Base-by-base conservation (phyloP, 2,888 invertebrate species). In the Drosophila peninsularis region DNA sequence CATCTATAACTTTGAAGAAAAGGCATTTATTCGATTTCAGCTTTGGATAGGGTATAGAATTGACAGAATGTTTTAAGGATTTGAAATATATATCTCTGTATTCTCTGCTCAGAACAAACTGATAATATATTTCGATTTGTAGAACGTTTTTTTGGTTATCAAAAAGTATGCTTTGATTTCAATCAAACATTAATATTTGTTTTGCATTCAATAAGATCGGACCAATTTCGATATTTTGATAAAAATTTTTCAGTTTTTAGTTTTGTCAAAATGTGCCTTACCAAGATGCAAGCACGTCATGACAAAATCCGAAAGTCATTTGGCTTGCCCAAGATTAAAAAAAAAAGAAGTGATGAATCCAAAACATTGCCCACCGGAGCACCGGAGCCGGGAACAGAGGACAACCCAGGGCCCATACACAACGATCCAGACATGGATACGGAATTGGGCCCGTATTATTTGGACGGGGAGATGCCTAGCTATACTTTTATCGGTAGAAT, bases 391-490 rank as follows among this genome's bases (percentile, higher is more conserved):
- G n/a, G n/a, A 24, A 2, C 24, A 24, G 24, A 24, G 2, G 24
- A 24, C 2, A 24, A 4, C 24, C 3, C 2, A 2, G 30, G 24
- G 4, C 47, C 47, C 10, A 27, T 27, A 45, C 45, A 45, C 5
- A 5, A 9, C 5, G 45, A 45, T 32, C 30, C 47, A 32, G 47
- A 49, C 19, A 11, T 49, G 13, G 47, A 49, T 0, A 19, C 27
- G 3, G 47, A 49, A 7, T 0, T 49, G 19, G 30, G 30, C 19
- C 47, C 47, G 7, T 7, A 32, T n/a, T 32, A 32, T 5, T 32
- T 49, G 17, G 32, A 32, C 7, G 49, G 49, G 7, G 49, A 49
- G 1, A 49, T 49, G 49, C 49, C 49, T 2, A 49, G 19, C 9
- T 49, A 32, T 14, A 32, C 32, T 1, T 32, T 19, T 14, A 49